These are phyloP conservation scores for Cephus nigrinus DNA, from an alignment of 2,888 invertebrate genomes.

Conservation along the genomic window DNA sequence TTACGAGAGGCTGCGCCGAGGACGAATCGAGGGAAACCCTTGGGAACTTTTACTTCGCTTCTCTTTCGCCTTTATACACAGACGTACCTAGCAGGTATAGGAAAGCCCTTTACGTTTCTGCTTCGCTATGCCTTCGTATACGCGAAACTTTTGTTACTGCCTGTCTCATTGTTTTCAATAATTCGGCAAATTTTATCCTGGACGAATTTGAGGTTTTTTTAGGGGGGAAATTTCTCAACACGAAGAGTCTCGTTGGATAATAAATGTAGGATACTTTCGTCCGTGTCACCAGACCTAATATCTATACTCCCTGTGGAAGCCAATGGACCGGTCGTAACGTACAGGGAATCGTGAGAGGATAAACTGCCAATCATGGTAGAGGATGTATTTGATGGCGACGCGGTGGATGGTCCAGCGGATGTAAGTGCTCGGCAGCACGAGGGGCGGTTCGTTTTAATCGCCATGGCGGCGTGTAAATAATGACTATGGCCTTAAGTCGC, in stretches of 20 bases:
- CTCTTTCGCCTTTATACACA: background rate
- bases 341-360: conserved; percentile 14
- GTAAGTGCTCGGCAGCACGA: background rate
- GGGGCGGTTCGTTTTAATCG: conserved; percentile 15
- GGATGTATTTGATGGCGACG: background rate
- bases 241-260: background rate
- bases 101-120: background rate
- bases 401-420: background rate
- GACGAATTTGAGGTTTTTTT: background rate
- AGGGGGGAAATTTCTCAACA: background rate
- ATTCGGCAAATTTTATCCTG: background rate
- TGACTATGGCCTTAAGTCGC: conserved; percentile 25
- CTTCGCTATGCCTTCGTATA: background rate
- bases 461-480: conserved; percentile 37
- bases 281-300: background rate
- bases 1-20: conserved; percentile 57
- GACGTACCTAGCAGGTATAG: background rate
- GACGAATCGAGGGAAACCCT: conserved; percentile 48
- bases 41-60: conserved; percentile 1
- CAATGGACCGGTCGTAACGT: conserved; percentile 17
- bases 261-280: background rate
- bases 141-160: background rate
- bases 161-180: background rate
- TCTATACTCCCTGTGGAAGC: background rate
- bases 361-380: background rate